Percentiles rank a stretch among this genome's conserved stretches.
Evolutionary conservation across 2,113 vertebrate genomes (phyloP).

Genomic region (Bubo blakistoni): DNA sequence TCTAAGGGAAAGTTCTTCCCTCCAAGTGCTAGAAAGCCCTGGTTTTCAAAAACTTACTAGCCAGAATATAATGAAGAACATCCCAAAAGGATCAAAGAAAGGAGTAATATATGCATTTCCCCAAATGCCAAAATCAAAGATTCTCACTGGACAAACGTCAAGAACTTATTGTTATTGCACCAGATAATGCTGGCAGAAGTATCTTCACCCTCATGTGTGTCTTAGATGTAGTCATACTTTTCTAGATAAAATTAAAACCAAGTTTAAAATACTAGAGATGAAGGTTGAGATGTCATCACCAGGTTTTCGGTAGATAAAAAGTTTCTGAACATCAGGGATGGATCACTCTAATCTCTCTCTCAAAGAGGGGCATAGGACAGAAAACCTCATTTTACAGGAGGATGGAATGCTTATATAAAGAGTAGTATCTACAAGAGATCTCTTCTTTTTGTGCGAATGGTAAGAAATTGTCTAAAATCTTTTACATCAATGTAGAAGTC

Average conservation of each 20-base stretch:
- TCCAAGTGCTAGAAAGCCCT: neutral
- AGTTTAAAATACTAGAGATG: neutral
- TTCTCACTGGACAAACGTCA: neutral
- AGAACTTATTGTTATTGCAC: neutral
- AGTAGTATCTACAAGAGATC: neutral
- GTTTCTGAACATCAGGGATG: neutral
- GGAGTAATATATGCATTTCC: neutral
- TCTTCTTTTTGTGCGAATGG: neutral
- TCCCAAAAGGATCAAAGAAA: neutral
- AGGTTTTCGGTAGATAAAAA: neutral
- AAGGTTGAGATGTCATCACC: neutral
- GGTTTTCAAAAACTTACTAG: neutral
- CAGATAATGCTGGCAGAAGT: neutral
- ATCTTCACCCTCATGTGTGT: neutral
- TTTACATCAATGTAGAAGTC: neutral
- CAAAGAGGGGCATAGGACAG: rapidly evolving
- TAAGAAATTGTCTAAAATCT: neutral
- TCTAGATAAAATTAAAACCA: neutral
- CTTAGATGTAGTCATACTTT: neutral
- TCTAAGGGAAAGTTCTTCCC: neutral
- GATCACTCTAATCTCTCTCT: neutral
- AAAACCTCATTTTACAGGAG: neutral
- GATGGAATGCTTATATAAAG: neutral
- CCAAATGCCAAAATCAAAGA: neutral
- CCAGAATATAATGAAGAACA: neutral